Evolutionary conservation across 2,888 invertebrate genomes (phyloP), one percentile per base, ranked within the genome.

Genomic region (Terebella lapidaria): DNA sequence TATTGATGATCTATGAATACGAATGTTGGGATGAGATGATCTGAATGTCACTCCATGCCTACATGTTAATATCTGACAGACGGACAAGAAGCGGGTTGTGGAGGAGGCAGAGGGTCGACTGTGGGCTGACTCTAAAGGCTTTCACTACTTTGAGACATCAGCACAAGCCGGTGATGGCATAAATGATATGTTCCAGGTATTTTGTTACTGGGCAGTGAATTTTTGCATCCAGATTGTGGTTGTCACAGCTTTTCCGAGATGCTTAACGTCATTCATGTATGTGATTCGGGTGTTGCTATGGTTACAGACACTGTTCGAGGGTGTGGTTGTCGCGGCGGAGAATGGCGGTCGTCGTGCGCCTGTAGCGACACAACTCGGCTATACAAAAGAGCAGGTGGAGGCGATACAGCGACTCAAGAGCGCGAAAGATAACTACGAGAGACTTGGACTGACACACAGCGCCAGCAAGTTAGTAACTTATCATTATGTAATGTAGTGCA

Each of bases 321-420:
- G 74, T 2, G 73, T 81, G 2, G 74, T 81, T 5, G 65, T 64
- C 4, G 72, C 77, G 0, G 65, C 72, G 45, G 78, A 80, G 45
- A 79, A 78, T 61, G 80, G 81, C 1, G 78, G 78, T 0, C 70
- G 71, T 57, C 71, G 71, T 49, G 67, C 64, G 3, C 74, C 75
- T n/a, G 64, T 73, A 49, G 68, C 70, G 22, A 75, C 75, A 1
- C 77, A 76, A 61, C 69, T 80, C 5, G 79, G 77, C 2, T 80
- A 80, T 66, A 79, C 75, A 26, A 78, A 77, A 60, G 81, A 81
- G 57, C 81, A 81, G 65, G 74, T 77, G 5, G 80, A 80, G 1
- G 78, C 79, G 27, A 81, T 81, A 54, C 75, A 79, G 63, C 69
- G 74, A 47, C 68, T 81, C 25, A 79, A 77, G 59, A 73, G 70